These are phyloP conservation scores for Gryllus longicercus DNA, from an alignment of 2,888 invertebrate species.

Conservation along the genomic window DNA sequence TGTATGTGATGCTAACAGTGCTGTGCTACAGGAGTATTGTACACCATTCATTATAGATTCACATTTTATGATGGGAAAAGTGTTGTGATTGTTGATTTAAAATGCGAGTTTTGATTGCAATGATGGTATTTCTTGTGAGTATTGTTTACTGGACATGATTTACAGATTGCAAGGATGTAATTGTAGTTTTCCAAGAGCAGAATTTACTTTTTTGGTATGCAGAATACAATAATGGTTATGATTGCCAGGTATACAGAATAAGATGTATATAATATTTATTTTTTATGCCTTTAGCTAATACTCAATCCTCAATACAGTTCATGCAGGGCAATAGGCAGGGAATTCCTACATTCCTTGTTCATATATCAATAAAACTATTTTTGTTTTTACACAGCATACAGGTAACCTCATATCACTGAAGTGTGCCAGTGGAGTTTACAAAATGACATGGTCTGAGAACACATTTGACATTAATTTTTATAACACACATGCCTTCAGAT, in stretches of 20 bases:
- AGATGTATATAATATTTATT: conserved; percentile 21
- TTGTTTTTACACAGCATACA: conserved; percentile 23
- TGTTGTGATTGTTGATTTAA: too few relatives aligned
- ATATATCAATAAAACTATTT: conserved; percentile 12
- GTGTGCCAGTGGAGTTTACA: not conserved
- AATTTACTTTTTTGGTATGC: not conserved
- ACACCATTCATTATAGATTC: too few relatives aligned
- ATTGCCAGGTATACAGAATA: not conserved
- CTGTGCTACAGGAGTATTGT: too few relatives aligned
- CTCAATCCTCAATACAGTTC: conserved; percentile 21
- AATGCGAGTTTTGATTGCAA: too few relatives aligned
- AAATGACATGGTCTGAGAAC: not conserved
- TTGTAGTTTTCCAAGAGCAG: not conserved
- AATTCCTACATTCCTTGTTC: conserved; percentile 19
- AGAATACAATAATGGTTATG: not conserved
- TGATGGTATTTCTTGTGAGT: too few relatives aligned
- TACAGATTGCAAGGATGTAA: too few relatives aligned
- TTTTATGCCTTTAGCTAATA: conserved; percentile 25
- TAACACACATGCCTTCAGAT: not conserved
- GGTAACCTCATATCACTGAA: conserved; percentile 24
- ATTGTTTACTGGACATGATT: too few relatives aligned
- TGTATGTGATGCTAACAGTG: too few relatives aligned
- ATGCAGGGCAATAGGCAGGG: conserved; percentile 3
- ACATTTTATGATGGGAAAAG: too few relatives aligned
- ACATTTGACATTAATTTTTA: not conserved